Evolutionary conservation across 1,140 invertebrate species (phyloP).

Genomic region (Chrysoperla carnea): DNA sequence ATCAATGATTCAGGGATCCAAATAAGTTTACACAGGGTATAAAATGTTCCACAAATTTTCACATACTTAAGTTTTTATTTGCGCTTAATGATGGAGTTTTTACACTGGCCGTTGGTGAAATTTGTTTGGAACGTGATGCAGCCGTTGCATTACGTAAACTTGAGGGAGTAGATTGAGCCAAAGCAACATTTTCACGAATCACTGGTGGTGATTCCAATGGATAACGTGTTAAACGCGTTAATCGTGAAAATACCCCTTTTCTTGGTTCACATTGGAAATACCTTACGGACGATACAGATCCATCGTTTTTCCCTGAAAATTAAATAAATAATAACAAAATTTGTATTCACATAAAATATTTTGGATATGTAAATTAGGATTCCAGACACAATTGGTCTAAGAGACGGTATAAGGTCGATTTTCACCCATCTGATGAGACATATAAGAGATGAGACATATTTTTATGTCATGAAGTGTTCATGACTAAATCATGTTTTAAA

Average conservation of each 20-base stretch:
- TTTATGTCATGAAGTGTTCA: too few relatives aligned
- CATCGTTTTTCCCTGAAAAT: conserved; percentile 83
- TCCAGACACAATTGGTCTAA: not conserved
- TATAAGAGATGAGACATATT: too few relatives aligned
- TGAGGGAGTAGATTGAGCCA: not conserved
- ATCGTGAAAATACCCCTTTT: conserved; percentile 80
- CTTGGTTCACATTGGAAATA: conserved; percentile 93
- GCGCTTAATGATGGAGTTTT: not conserved
- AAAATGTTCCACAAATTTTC: not conserved
- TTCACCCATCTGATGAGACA: too few relatives aligned
- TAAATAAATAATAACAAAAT: not conserved
- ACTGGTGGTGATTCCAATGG: conserved; percentile 30
- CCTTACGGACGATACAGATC: conserved; percentile 75
- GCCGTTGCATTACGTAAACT: not conserved
- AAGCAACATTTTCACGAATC: not conserved
- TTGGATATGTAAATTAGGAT: not conserved
- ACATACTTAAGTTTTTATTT: too few relatives aligned
- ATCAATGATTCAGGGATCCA: too few relatives aligned
- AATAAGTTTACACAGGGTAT: too few relatives aligned
- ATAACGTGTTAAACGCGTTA: conserved; percentile 67
- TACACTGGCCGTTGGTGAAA: not conserved
- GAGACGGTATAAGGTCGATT: too few relatives aligned
- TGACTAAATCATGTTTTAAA: too few relatives aligned
- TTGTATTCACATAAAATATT: not conserved
- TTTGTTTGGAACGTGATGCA: not conserved